Evolutionary conservation across 2,888 invertebrate genomes (phyloP).

Genomic region (Hirtodrosophila duncani): DNA sequence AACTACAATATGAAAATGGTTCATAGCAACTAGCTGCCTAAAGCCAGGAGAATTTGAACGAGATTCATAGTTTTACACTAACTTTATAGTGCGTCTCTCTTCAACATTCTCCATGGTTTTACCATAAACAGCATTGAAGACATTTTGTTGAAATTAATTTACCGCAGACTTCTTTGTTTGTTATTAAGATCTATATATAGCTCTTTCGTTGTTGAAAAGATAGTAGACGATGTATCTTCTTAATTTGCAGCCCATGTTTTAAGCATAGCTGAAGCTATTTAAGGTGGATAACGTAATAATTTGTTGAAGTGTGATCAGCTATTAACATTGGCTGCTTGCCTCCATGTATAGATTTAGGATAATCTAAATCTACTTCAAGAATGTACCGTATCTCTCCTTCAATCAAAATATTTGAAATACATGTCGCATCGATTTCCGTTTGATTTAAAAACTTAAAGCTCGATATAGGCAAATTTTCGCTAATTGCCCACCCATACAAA

Average conservation of each 20-base stretch:
- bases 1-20: not conserved
- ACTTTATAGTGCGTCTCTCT: constrained; percentile 27
- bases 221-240: not conserved
- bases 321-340: not conserved
- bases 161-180: not conserved
- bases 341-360: not conserved
- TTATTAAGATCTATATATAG: not conserved
- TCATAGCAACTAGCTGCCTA: constrained; percentile 1
- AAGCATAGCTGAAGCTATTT: not conserved
- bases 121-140: not conserved
- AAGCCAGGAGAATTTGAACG: not conserved
- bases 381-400: not conserved
- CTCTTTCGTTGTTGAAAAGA: constrained; percentile 42
- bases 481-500: constrained; percentile 7
- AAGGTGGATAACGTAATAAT: constrained; percentile 4
- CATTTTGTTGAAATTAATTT: constrained; percentile 1
- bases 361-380: constrained; percentile 5
- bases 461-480: not conserved
- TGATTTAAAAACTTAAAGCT: not conserved
- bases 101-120: not conserved
- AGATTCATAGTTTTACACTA: not conserved
- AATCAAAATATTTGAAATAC: too few relatives aligned
- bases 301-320: not conserved
- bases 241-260: not conserved
- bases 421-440: not conserved